A percentile compares a stretch with the other conserved stretches of the same genome.
These are phyloP conservation scores for Rhinogobius similis DNA, from an alignment of 2,113 vertebrate genomes.

Conservation along the genomic window DNA sequence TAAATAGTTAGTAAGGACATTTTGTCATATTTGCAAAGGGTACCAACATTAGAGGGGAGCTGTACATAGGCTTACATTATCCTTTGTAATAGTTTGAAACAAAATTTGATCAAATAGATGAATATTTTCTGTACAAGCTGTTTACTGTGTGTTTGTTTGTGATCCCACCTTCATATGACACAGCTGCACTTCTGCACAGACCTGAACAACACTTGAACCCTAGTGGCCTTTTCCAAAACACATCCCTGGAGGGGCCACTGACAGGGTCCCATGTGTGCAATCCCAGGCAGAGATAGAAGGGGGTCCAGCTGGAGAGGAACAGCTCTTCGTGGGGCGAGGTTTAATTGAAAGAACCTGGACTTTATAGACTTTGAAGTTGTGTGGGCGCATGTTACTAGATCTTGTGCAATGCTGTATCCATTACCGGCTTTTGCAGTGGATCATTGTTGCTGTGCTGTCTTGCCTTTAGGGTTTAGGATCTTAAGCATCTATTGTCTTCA, in stretches of 20 bases:
- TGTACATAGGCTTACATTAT: background rate
- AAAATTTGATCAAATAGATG: background rate
- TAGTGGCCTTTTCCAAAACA: constrained; percentile 58
- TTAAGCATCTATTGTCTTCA: constrained; percentile 18
- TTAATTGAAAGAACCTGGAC: constrained; percentile 68
- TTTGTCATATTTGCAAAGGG: background rate
- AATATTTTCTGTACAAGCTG: background rate
- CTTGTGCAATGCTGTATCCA: constrained; percentile 49
- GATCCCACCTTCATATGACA: background rate
- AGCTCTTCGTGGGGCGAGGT: constrained; percentile 25
- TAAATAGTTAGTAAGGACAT: too few relatives aligned
- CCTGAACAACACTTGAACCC: constrained; percentile 57
- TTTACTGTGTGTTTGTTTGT: background rate
- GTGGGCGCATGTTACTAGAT: constrained; percentile 25
- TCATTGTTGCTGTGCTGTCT: constrained; percentile 5
- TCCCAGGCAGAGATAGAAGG: constrained; percentile 52
- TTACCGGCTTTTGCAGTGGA: constrained; percentile 29
- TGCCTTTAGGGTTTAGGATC: constrained; percentile 11
- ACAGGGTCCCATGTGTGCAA: constrained; percentile 49
- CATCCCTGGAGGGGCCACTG: constrained; percentile 35
- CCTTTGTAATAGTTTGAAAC: background rate
- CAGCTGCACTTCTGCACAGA: constrained; percentile 4
- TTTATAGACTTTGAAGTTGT: constrained; percentile 60
- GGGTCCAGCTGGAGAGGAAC: constrained; percentile 52
- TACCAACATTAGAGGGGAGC: too few relatives aligned